Evolutionary conservation across 2,797 vertebrate species (phyloP).

Genomic region (Astyanax mexicanus): DNA sequence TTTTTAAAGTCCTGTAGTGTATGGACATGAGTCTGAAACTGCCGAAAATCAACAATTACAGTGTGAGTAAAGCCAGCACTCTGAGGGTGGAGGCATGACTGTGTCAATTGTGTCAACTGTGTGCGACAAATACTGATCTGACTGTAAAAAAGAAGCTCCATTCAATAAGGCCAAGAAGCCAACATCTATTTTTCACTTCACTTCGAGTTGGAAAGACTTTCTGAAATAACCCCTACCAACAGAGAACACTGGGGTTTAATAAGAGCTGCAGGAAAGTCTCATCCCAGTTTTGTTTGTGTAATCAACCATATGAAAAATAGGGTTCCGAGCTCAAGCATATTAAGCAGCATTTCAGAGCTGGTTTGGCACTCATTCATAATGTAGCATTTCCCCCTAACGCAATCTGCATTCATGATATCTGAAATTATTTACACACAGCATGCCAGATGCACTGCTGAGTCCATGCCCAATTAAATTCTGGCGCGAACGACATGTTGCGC

Average conservation of each 20-base stretch:
- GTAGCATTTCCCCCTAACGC: not conserved
- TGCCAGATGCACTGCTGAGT: constrained; percentile 20
- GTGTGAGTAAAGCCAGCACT: too few species aligned
- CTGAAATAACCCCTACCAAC: not conserved
- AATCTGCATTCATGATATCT: constrained; percentile 10
- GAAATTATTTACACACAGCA: constrained; percentile 13
- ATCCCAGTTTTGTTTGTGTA: not conserved
- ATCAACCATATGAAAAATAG: not conserved
- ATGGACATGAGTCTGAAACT: too few species aligned
- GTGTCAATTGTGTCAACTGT: too few species aligned
- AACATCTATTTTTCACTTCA: not conserved
- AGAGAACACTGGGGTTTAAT: not conserved
- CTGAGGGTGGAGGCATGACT: too few species aligned
- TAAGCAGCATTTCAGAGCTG: not conserved
- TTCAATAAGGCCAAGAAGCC: not conserved
- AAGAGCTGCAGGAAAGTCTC: not conserved
- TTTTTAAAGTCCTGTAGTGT: too few species aligned
- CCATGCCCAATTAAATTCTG: constrained; percentile 38
- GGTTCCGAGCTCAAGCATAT: not conserved
- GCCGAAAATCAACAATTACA: too few species aligned
- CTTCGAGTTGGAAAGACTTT: not conserved
- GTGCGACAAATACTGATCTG: too few species aligned
- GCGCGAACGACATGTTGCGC: constrained; percentile 19
- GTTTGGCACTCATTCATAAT: constrained; percentile 4
- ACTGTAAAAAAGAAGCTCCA: too few species aligned